Conservation (phyloP, 2,888 invertebrate genomes). For the Cacoxenus indagator region DNA sequence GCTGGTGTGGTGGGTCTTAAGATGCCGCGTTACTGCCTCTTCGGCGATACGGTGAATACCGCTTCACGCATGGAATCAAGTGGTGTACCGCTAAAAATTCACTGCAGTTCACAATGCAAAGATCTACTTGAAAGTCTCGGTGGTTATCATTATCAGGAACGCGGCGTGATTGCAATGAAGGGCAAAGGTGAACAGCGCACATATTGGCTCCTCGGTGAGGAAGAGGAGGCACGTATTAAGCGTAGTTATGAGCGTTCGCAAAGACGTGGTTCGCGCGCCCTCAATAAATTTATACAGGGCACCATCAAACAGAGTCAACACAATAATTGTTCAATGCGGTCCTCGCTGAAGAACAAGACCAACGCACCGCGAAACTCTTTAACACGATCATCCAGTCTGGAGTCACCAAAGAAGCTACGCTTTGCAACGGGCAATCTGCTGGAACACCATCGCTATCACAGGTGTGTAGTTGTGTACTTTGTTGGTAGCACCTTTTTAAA, state of each 20-base stretch:
- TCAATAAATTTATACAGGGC: conserved; percentile 69
- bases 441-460: conserved; percentile 71
- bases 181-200: conserved; percentile 87
- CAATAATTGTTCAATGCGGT: conserved; percentile 71
- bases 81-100: conserved; percentile 85
- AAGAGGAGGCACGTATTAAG: conserved; percentile 74
- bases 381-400: conserved; percentile 83
- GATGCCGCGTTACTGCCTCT: conserved; percentile 93
- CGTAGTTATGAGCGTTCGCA: conserved; percentile 73
- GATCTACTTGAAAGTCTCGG: conserved; percentile 79
- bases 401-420: conserved; percentile 85
- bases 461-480: too few species aligned
- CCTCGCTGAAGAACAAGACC: conserved; percentile 75
- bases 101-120: conserved; percentile 84
- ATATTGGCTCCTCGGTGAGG: conserved; percentile 87
- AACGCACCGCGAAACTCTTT: conserved; percentile 74
- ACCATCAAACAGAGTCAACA: conserved; percentile 62
- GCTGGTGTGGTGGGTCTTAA: conserved; percentile 93
- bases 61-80: conserved; percentile 90
- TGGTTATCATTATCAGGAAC: conserved; percentile 80
- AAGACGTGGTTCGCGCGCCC: conserved; percentile 70
- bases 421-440: conserved; percentile 81
- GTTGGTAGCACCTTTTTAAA: too few species aligned
- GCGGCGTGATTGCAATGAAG: conserved; percentile 85
- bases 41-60: conserved; percentile 94